These are phyloP conservation scores for Zaprionus nigranus DNA, from an alignment of 1,140 invertebrate species.

Conservation along the genomic window DNA sequence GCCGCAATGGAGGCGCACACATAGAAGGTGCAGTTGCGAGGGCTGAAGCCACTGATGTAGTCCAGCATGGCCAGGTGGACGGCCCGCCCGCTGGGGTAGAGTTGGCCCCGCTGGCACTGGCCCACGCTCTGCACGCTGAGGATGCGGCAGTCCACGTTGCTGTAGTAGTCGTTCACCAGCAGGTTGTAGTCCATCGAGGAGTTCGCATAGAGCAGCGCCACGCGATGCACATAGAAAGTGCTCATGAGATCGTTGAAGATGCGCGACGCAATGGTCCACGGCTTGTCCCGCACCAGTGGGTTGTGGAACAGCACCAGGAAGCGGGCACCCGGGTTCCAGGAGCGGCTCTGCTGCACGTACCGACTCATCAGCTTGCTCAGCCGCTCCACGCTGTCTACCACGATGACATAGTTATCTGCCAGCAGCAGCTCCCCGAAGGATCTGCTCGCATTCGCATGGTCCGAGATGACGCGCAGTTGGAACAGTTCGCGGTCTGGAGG, in stretches of 20 bases:
- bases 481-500: slow-evolving; percentile 37
- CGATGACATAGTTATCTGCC: slow-evolving; percentile 72
- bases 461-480: slow-evolving; percentile 69
- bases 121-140: slow-evolving; percentile 64
- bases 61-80: slow-evolving; percentile 53
- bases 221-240: slow-evolving; percentile 72
- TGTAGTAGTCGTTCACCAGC: slow-evolving; percentile 76
- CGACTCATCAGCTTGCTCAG: slow-evolving; percentile 49
- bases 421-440: slow-evolving; percentile 51
- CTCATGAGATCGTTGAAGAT: slow-evolving; percentile 66
- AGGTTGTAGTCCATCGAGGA: slow-evolving; percentile 62
- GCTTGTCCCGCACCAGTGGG: slow-evolving; percentile 23
- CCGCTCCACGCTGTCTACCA: slow-evolving; percentile 55
- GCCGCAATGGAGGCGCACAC: slow-evolving; percentile 74
- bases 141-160: slow-evolving; percentile 62
- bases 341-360: slow-evolving; percentile 52
- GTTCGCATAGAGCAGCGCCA: slow-evolving; percentile 69
- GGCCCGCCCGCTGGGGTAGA: slow-evolving; percentile 29
- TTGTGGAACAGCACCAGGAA: slow-evolving; percentile 77
- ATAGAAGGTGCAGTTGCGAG: slow-evolving; percentile 73
- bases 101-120: slow-evolving; percentile 52
- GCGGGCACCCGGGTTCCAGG: slow-evolving; percentile 79
- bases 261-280: slow-evolving; percentile 50
- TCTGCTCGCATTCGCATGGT: slow-evolving; percentile 5
- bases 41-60: slow-evolving; percentile 62